Conservation (phyloP, 2,113 vertebrate species). For the Ameiurus melas region DNA sequence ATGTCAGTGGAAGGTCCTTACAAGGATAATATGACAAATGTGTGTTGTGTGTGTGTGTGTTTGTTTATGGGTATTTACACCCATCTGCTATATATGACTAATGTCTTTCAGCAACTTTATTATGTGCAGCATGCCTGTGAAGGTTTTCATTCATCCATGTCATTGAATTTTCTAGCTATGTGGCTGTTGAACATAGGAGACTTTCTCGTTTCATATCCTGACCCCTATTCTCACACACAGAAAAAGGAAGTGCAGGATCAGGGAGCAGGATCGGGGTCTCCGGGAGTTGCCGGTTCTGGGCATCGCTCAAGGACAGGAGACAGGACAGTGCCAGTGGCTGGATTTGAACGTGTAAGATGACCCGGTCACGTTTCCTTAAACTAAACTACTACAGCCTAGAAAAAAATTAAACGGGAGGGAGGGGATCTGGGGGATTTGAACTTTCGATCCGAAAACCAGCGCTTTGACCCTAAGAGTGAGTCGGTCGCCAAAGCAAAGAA, state of each 20-base stretch:
- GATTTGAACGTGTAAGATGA: not conserved
- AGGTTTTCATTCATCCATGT: not conserved
- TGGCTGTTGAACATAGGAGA: not conserved
- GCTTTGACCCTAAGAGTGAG: not conserved
- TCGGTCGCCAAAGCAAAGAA: not conserved
- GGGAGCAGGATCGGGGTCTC: not conserved
- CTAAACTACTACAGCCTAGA: not conserved
- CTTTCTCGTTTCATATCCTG: not conserved
- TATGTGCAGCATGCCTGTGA: not conserved
- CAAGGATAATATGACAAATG: not conserved
- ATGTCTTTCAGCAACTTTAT: not conserved
- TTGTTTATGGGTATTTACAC: not conserved
- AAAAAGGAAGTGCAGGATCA: constrained; percentile 17
- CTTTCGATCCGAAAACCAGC: not conserved
- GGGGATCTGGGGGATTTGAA: not conserved
- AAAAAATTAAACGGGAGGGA: not conserved
- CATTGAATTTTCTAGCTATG: not conserved
- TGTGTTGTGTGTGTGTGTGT: constrained; percentile 3
- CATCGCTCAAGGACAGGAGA: not conserved
- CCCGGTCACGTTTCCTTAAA: not conserved
- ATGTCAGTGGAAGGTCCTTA: not conserved
- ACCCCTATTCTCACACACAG: not conserved
- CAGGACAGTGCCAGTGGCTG: not conserved
- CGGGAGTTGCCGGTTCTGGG: not conserved
- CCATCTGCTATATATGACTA: not conserved